Percentiles rank a stretch among this genome's conserved stretches.
phyloP scores from a whole-genome alignment of 2,113 vertebrate species.

The Astur gentilis region DNA sequence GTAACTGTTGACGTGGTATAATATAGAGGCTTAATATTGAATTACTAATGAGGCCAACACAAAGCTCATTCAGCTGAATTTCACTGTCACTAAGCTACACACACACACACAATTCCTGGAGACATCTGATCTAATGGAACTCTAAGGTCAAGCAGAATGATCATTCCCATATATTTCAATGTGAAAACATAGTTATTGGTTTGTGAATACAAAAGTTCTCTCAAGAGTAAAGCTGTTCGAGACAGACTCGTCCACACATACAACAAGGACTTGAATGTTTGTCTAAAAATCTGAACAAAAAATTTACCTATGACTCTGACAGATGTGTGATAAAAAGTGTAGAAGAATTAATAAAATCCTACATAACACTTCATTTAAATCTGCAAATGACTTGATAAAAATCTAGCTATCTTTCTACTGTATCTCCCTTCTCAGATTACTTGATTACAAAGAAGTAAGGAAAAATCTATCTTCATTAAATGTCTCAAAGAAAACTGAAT shows the following conservation, averaged over 20 bases:
- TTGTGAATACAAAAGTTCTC: not conserved
- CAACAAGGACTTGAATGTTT: not conserved
- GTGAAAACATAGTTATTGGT: not conserved
- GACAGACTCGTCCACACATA: not conserved
- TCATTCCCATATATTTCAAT: not conserved
- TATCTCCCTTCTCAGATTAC: not conserved
- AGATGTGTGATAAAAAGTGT: not conserved
- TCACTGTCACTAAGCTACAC: not conserved
- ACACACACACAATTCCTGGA: not conserved
- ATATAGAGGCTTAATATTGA: not conserved
- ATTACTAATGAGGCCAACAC: not conserved
- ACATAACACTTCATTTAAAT: not conserved
- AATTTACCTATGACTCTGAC: not conserved
- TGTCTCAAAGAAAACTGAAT: not conserved
- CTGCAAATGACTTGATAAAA: not conserved
- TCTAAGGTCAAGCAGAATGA: not conserved
- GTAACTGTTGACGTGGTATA: not conserved
- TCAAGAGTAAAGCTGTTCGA: not conserved
- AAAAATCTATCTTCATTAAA: not conserved
- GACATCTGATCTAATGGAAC: not conserved
- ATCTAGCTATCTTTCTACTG: not conserved
- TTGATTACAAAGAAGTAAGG: not conserved
- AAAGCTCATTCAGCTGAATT: constrained; percentile 2
- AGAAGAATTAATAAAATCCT: not conserved
- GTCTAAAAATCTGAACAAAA: not conserved